Evolutionary conservation across 2,888 invertebrate species (phyloP).

Genomic region (Diloba caeruleocephala): DNA sequence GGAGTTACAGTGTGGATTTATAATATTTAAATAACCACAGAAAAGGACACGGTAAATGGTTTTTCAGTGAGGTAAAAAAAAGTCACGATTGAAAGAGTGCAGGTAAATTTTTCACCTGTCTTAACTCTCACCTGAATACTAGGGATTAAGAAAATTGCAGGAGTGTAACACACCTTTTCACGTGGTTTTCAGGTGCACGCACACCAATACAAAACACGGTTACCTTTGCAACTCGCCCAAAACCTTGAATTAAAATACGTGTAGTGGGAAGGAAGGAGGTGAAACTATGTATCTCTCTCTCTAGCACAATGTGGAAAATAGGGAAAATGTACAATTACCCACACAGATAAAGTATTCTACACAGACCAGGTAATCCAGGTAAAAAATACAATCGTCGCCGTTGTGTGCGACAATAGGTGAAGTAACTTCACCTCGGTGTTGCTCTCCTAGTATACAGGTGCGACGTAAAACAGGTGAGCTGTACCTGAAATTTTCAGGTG

Average conservation of each 20-base stretch:
- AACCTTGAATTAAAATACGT: conserved; percentile 14
- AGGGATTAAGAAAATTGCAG: conserved; percentile 70
- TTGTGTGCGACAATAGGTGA: conserved; percentile 60
- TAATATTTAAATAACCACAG: too few species aligned
- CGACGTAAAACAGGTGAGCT: conserved; percentile 74
- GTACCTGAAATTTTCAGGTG: conserved; percentile 59
- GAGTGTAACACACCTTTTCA: conserved; percentile 68
- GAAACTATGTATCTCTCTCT: conserved; percentile 21
- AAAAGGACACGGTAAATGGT: background rate
- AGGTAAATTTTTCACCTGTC: conserved; percentile 84
- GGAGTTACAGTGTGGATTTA: too few species aligned
- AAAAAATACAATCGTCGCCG: conserved; percentile 14
- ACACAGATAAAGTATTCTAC: conserved; percentile 13
- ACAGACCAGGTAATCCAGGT: conserved; percentile 17
- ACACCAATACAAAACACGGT: conserved; percentile 53
- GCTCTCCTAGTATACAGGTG: conserved; percentile 77
- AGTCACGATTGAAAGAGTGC: conserved; percentile 53
- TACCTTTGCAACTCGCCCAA: conserved; percentile 28
- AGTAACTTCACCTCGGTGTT: conserved; percentile 56
- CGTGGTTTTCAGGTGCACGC: conserved; percentile 71
- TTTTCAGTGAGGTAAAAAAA: conserved; percentile 42
- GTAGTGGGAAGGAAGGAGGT: conserved; percentile 7
- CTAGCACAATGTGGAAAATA: conserved; percentile 6
- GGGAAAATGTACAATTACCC: conserved; percentile 5
- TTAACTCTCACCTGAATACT: conserved; percentile 82